Evolutionary conservation across 2,797 vertebrate genomes (phyloP), one percentile per base, ranked within the genome.

Genomic region (Dallia pectoralis): DNA sequence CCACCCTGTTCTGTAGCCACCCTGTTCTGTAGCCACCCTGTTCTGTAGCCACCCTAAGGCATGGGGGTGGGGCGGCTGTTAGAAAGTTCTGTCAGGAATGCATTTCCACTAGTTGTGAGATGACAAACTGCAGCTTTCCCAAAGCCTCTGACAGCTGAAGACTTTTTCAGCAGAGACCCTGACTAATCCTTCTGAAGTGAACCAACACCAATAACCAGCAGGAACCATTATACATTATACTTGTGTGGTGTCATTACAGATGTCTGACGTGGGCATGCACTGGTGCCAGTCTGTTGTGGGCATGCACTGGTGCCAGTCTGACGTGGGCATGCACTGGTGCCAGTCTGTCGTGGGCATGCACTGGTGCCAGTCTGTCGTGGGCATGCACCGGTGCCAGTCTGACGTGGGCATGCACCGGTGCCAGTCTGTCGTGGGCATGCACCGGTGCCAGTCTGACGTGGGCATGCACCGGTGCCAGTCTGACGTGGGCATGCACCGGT

Each of bases 71-170:
- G 48, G 33, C 19, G 59, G 22, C 30, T 25, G 44, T 22, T 40
- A 11, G 18, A 90, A 87, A 81, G 80, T 79, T 81, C 86, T 90
- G 89, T 91, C 91, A 88, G 78, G 82, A 82, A 79, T 77, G 85
- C 85, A 70, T 87, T 90, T 90, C 87, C 89, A 86, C 86, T 79
- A 84, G 86, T 86, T 87, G 80, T 74, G 77, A 79, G 86, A 88
- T 89, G 89, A 92, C 88, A 81, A 90, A 91, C 84, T 83, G 81
- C 81, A 85, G 81, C 77, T 87, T 89, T 89, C 82, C 85, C 48
- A 47, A 70, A 75, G 81, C 81, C 76, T 81, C 77, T 30, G 76
- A 82, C 86, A 87, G 79, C 79, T 81, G 75, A 81, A 81, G 78
- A 74, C 79, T 67, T 74, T 81, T 68, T 81, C 79, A 75, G 85